Evolutionary conservation across 2,797 vertebrate genomes (phyloP), one percentile per base, ranked within the genome.

Genomic region (Hydrolagus colliei): DNA sequence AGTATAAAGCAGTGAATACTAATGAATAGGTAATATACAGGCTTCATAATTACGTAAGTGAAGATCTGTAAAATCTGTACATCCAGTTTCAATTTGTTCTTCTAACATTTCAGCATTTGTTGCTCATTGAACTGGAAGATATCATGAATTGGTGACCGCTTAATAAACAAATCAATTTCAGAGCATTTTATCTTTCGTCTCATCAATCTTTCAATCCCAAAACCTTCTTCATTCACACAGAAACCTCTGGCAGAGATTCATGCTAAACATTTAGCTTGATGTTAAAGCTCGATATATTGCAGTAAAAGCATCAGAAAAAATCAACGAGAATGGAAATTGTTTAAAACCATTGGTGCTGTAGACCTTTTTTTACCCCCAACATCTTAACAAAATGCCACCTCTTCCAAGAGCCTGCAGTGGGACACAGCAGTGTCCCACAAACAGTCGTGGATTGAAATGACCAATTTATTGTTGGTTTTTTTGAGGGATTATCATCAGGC

Each of bases 51-150:
- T 35, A 52, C 16, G 27, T 68, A 71, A 84, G 65, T 84, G 71
- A 68, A 41, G 27, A 7, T 16, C 65, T 12, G 63, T 0, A 41
- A 68, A 16, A 67, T 84, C 65, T 84, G 65, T 84, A 82, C 32
- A 84, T 71, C 16, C 78, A 32, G n/a, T 32, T 67, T 59, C 67
- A 20, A 67, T 82, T 82, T 82, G 79, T 84, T 82, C 65, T 84
- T 68, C 18, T 41, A 84, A 27, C 68, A 84, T 71, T 82, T 71
- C 10, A 35, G 41, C 9, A 84, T 41, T 71, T 84, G 63, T 82
- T 41, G 13, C 79, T 67, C 68, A 65, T 84, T 84, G 63, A 84
- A 84, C 10, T 80, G 77, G 61, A 80, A 74, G 32, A 41, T 84
- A 82, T 82, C 79, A 82, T 82, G 79, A 18, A 82, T 68, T 68